Conservation (phyloP, 2,888 invertebrate genomes). For the Apamea crenata region DNA sequence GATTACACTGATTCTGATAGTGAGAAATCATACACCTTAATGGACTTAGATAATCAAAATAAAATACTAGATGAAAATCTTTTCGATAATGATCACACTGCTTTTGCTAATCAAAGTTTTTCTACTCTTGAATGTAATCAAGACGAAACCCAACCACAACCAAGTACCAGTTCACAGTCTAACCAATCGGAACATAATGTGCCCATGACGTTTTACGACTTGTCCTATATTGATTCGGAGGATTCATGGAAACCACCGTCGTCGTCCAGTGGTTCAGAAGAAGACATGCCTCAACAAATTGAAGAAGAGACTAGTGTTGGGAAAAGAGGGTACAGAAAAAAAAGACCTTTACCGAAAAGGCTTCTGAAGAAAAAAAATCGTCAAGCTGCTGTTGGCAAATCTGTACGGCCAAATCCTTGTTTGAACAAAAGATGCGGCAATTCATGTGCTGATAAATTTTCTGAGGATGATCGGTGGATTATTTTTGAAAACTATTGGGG, state of each 20-base stretch:
- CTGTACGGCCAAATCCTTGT: constrained; percentile 2
- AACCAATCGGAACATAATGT: constrained; percentile 1
- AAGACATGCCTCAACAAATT: constrained; percentile 14
- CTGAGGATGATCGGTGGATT: background rate
- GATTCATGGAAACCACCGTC: constrained; percentile 6
- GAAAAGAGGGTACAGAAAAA: constrained; percentile 16
- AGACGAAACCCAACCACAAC: constrained; percentile 2
- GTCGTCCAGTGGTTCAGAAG: constrained; percentile 3
- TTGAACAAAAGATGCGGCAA: constrained; percentile 4
- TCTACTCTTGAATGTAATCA: constrained; percentile 1
- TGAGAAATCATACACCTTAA: background rate
- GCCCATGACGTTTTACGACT: background rate
- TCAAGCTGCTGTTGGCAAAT: no score
- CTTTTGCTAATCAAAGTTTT: background rate
- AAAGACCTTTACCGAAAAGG: constrained; percentile 8
- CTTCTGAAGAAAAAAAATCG: background rate
- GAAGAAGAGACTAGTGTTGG: constrained; percentile 23
- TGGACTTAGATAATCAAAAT: background rate
- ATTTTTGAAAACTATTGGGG: constrained; percentile 8
- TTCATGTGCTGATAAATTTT: background rate
- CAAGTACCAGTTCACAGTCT: background rate
- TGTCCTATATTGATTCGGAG: constrained; percentile 1
- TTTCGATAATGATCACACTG: background rate
- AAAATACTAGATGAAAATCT: background rate
- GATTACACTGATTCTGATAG: background rate